Base-by-base conservation (phyloP, 1,140 invertebrate species). In the Drosophila kohkoa region DNA sequence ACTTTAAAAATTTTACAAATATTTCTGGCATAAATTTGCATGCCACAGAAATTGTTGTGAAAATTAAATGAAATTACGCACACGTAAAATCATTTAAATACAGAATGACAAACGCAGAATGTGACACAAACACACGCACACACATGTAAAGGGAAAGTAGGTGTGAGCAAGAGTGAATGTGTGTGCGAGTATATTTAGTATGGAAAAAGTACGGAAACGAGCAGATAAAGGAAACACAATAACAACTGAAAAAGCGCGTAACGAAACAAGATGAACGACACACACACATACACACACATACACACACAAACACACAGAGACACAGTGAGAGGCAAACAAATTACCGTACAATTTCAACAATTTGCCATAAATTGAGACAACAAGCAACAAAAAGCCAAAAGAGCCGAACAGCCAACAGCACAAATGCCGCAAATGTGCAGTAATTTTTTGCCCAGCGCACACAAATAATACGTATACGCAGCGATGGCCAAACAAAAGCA, bases 321-420 rank as follows among this genome's bases (percentile, higher is more conserved):
- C 13, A 38, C n/a, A 43, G 51, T 16, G 45, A 10, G 32, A 60
- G 66, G 57, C 69, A 81, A 75, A 88, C 83, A 89, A 87, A 87
- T 87, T 87, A 81, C 86, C 68, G 48, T 81, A 75, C 80, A 89
- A 89, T 89, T 89, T 89, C 85, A 89, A 64, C 85, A 89, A 89
- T 89, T 89, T 89, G 85, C 85, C 85, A 89, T 89, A 89, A 89
- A 89, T 89, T 89, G 85, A 89, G 85, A 89, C 85, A 89, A 88
- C 85, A 88, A 83, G 85, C 77, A 86, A 75, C 83, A 87, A 87
- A 87, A 87, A 88, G 82, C 78, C 74, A 64, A 72, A 20, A 30
- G 52, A 60, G 51, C 43, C 72, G 63, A 67, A 64, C 77, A 86
- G 62, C 64, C 58, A 67, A 32, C 59, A 72, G 52, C 60, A 62